Conservation (phyloP, 2,888 invertebrate species). For the Nasonia oneida region DNA sequence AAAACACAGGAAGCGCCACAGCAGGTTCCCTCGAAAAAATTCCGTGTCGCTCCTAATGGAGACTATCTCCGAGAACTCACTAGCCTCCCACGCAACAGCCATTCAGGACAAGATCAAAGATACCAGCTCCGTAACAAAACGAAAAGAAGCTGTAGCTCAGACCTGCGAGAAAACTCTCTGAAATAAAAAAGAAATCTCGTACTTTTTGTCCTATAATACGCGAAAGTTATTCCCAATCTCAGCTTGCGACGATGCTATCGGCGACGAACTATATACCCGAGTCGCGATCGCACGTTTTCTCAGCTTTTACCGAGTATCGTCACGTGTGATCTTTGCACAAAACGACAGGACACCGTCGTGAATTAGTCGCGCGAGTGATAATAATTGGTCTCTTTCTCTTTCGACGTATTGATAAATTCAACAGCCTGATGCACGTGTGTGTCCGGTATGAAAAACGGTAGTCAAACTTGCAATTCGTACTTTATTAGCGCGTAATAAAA, state of each 20-base stretch:
- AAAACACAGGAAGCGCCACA: neutral
- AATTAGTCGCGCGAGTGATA: neutral
- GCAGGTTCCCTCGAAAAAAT: neutral
- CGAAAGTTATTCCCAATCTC: conserved; percentile 15
- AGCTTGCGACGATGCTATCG: neutral
- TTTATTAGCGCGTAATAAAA: neutral
- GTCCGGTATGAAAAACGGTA: neutral
- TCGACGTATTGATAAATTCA: neutral
- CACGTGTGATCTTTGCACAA: neutral
- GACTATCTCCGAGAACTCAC: conserved; percentile 14
- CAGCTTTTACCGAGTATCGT: neutral
- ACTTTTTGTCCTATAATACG: neutral
- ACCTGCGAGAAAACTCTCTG: neutral
- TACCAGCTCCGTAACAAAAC: neutral
- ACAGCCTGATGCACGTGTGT: neutral
- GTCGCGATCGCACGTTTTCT: conserved; percentile 17
- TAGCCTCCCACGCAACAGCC: neutral
- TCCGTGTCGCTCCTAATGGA: conserved; percentile 1
- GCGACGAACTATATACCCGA: neutral
- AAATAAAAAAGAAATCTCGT: neutral
- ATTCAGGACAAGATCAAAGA: conserved; percentile 3
- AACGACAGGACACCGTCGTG: neutral
- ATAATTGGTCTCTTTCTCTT: neutral
- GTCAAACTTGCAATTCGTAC: neutral
- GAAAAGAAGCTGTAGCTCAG: neutral